phyloP scores from a whole-genome alignment of 2,797 vertebrate species.

The Micropoecilia bifurca region DNA sequence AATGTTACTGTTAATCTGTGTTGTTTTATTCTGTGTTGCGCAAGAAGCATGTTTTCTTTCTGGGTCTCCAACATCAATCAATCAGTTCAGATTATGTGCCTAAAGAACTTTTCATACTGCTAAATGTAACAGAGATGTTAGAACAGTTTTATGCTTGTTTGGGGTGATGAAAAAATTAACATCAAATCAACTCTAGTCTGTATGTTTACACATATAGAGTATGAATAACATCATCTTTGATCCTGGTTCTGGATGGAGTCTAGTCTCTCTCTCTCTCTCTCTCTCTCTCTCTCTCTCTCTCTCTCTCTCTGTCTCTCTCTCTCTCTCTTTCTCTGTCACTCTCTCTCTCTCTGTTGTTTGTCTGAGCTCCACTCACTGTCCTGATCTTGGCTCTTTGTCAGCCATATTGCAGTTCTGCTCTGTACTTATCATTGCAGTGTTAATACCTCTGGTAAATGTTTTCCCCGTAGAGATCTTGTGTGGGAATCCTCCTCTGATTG shows the following conservation, averaged over 20 bases:
- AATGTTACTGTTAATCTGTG: not conserved
- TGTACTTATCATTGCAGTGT: not conserved
- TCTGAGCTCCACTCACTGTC: not conserved
- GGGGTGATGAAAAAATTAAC: not conserved
- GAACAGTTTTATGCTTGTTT: not conserved
- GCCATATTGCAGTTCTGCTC: not conserved
- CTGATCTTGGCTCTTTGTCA: not conserved
- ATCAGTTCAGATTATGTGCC: not conserved
- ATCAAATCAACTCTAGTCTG: not conserved
- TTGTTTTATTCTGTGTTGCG: not conserved
- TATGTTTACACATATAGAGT: not conserved
- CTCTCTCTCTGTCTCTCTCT: not conserved
- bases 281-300: too few relatives aligned
- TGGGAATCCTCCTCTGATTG: slow-evolving; percentile 79
- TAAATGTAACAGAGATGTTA: not conserved
- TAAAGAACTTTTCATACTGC: not conserved
- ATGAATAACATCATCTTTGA: not conserved
- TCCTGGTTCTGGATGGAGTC: not conserved
- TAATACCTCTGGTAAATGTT: slow-evolving; percentile 36
- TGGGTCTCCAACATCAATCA: not conserved
- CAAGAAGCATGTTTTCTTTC: not conserved
- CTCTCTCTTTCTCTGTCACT: too few relatives aligned
- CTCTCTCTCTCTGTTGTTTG: not conserved
- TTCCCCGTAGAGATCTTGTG: slow-evolving; percentile 83
- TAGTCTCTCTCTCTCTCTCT: not conserved